Evolutionary conservation across 2,888 invertebrate species (phyloP).

Genomic region (Stratiomys singularior): DNA sequence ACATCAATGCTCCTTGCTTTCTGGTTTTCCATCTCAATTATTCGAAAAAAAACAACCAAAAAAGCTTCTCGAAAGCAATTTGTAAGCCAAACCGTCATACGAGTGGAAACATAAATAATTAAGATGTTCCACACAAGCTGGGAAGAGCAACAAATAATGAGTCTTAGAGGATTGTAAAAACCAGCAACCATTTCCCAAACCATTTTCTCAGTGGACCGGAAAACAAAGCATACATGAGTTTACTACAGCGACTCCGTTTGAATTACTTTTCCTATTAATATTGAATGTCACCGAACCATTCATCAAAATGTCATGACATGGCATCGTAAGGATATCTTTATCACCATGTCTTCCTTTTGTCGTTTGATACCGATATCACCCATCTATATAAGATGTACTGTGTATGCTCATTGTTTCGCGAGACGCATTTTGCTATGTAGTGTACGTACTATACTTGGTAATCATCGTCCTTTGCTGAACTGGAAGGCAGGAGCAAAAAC

Average conservation of each 20-base stretch:
- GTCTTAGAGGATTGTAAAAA: too few relatives aligned
- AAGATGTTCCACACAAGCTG: too few relatives aligned
- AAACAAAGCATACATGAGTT: neutral
- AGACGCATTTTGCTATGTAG: neutral
- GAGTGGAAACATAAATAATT: too few relatives aligned
- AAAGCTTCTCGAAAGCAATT: too few relatives aligned
- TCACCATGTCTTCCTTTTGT: constrained; percentile 4
- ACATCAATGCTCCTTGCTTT: too few relatives aligned
- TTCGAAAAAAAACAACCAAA: too few relatives aligned
- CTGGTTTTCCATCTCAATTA: too few relatives aligned
- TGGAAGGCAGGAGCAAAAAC: neutral
- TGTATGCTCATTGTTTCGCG: neutral
- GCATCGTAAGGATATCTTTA: constrained; percentile 19
- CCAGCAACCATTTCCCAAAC: too few relatives aligned
- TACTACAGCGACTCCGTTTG: neutral
- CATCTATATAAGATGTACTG: neutral
- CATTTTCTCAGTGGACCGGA: too few relatives aligned
- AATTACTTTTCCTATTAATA: constrained; percentile 28
- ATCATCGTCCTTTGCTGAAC: neutral
- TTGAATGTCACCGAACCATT: constrained; percentile 33
- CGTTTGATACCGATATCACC: too few relatives aligned
- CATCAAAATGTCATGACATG: constrained; percentile 37
- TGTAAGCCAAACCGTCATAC: too few relatives aligned
- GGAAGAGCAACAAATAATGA: too few relatives aligned
- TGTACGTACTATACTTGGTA: neutral